Conservation (phyloP, 1,140 invertebrate genomes). For the Pygmarrhopalites habei region DNA sequence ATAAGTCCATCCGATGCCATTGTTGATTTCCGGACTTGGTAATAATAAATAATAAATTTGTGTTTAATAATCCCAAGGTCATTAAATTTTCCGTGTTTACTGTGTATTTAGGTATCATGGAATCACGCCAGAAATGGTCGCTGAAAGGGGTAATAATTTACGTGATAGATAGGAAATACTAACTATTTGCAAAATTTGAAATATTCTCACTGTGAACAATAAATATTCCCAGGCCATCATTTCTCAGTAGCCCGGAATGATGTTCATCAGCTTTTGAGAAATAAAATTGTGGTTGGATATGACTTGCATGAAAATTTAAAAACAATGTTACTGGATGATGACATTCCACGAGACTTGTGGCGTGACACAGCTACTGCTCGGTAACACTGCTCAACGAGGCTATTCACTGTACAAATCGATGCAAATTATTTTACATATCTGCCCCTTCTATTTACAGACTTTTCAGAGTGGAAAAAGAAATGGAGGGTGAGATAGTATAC, state of each 20-base stretch:
- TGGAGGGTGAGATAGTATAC: background rate
- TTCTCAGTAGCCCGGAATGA: conserved; percentile 3
- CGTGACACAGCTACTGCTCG: conserved; percentile 1
- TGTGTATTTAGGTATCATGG: no score
- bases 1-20: background rate
- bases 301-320: background rate
- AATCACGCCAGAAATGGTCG: no score
- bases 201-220: no score
- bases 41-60: no score
- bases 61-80: no score
- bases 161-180: no score
- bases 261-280: background rate
- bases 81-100: no score
- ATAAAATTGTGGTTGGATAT: conserved; percentile 7
- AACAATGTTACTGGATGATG: conserved; percentile 2
- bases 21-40: conserved; percentile 1
- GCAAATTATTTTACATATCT: no score
- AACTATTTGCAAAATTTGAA: no score
- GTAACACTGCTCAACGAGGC: background rate
- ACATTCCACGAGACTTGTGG: background rate
- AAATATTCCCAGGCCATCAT: no score
- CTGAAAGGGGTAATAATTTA: no score
- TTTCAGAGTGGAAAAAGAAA: conserved; percentile 5
- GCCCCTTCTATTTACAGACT: background rate
- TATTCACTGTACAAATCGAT: no score